Evolutionary conservation across 2,888 invertebrate genomes (phyloP).

Genomic region (Drepanosiphum platanoidis): DNA sequence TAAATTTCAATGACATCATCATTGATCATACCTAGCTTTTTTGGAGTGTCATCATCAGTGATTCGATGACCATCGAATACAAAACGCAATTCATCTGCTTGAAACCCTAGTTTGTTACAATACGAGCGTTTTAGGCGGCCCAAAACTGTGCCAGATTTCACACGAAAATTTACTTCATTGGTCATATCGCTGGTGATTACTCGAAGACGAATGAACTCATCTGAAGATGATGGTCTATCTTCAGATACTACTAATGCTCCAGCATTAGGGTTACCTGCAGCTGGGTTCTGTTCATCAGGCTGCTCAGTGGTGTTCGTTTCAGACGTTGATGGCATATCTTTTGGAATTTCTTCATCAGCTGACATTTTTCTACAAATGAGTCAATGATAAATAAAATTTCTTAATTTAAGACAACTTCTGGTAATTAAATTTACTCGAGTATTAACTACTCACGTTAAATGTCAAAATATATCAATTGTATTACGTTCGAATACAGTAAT

Average conservation of each 20-base stretch:
- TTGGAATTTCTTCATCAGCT: background rate
- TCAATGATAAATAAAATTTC: no score
- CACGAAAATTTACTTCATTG: conserved; percentile 79
- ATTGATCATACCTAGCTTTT: conserved; percentile 76
- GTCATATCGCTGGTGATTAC: conserved; percentile 68
- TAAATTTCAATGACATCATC: conserved; percentile 79
- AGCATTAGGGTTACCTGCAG: background rate
- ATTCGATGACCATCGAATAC: conserved; percentile 78
- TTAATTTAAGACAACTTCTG: background rate
- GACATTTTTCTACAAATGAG: conserved; percentile 33
- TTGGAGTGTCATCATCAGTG: conserved; percentile 78
- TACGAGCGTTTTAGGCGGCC: conserved; percentile 78
- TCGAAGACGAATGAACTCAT: conserved; percentile 44
- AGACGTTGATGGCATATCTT: conserved; percentile 24
- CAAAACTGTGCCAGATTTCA: conserved; percentile 79
- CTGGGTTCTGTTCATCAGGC: background rate
- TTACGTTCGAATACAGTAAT: no score
- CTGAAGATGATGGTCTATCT: background rate
- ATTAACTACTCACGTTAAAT: background rate
- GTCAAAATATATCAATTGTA: background rate
- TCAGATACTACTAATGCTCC: conserved; percentile 14
- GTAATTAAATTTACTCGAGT: background rate
- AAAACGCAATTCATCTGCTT: conserved; percentile 75
- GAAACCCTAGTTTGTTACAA: conserved; percentile 74
- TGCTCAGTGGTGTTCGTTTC: background rate